These are phyloP conservation scores for Pocota personata DNA, from an alignment of 2,888 invertebrate genomes.

Conservation along the genomic window DNA sequence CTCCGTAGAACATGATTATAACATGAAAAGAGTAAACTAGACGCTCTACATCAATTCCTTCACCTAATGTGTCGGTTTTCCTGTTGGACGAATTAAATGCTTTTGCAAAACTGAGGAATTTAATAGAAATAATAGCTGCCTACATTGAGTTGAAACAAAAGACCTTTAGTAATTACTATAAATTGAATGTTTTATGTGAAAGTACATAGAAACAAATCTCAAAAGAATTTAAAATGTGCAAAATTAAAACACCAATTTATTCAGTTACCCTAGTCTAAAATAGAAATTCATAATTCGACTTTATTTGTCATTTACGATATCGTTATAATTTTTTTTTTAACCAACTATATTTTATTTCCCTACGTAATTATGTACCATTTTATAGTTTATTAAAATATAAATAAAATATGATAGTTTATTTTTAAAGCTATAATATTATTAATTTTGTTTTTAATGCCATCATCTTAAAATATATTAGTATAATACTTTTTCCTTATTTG, in stretches of 20 bases:
- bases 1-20: too few species aligned
- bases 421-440: not conserved
- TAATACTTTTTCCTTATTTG: not conserved
- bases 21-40: not conserved
- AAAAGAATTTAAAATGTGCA: conserved; percentile 12
- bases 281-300: not conserved
- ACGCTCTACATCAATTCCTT: not conserved
- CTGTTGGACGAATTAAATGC: not conserved
- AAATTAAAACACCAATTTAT: conserved; percentile 16
- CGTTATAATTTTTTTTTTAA: not conserved
- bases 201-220: not conserved
- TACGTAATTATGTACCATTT: not conserved
- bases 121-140: conserved; percentile 1
- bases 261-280: conserved; percentile 41
- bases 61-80: not conserved
- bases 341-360: not conserved
- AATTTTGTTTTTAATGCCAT: not conserved
- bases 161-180: not conserved
- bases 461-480: not conserved
- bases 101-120: conserved; percentile 3
- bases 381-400: too few species aligned
- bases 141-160: not conserved
- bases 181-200: not conserved
- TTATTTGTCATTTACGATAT: conserved; percentile 5
- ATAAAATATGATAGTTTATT: not conserved